Evolutionary conservation across 1,140 invertebrate genomes (phyloP).

Genomic region (Myzus persicae): DNA sequence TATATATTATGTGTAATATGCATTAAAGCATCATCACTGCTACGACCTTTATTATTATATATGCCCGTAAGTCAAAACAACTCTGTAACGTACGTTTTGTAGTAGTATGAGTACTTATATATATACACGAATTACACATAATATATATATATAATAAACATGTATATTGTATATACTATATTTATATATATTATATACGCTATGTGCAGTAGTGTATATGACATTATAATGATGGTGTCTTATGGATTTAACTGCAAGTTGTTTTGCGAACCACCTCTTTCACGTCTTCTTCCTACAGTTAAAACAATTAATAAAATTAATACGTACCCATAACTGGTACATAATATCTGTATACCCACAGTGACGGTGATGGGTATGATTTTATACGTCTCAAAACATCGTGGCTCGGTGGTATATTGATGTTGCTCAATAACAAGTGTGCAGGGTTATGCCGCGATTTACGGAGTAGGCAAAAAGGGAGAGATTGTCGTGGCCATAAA

Average conservation of each 20-base stretch:
- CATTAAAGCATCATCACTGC: neutral
- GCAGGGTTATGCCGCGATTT: neutral
- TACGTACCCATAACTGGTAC: neutral
- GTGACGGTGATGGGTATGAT: neutral
- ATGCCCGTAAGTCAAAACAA: neutral
- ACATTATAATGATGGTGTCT: neutral
- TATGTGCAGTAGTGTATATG: neutral
- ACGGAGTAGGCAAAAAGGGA: conserved; percentile 23
- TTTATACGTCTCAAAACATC: neutral
- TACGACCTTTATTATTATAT: neutral
- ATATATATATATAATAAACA: too few relatives aligned
- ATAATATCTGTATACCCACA: neutral
- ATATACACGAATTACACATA: neutral
- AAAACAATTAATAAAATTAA: conserved; percentile 1
- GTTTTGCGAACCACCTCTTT: neutral
- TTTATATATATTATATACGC: too few relatives aligned
- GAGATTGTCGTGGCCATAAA: conserved; percentile 27
- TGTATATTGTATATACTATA: too few relatives aligned
- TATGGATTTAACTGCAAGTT: neutral
- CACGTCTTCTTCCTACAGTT: conserved; percentile 50
- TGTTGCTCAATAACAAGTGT: conserved; percentile 10
- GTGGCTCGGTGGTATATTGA: neutral
- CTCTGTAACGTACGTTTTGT: neutral
- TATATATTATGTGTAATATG: neutral
- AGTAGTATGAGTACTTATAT: neutral